Evolutionary conservation across 2,113 vertebrate species (phyloP).

Genomic region (Cardinalis cardinalis): DNA sequence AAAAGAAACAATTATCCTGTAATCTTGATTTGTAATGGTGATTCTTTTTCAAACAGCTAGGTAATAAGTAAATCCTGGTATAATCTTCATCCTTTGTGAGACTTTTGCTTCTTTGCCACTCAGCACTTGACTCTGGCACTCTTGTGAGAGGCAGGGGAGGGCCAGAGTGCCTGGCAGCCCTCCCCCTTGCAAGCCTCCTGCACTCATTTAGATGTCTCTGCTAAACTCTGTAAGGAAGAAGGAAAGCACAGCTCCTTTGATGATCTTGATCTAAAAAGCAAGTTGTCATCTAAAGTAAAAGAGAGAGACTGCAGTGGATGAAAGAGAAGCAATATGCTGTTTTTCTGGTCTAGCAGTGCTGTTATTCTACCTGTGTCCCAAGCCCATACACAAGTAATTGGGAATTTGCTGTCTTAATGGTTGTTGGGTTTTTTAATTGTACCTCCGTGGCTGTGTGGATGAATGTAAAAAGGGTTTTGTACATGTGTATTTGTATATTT

Average conservation of each 20-base stretch:
- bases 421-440: background rate
- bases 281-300: constrained; percentile 7
- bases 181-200: background rate
- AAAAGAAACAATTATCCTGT: background rate
- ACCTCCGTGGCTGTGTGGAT: background rate
- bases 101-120: background rate
- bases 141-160: background rate
- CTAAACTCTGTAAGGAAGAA: background rate
- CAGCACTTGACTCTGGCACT: background rate
- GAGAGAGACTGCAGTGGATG: background rate
- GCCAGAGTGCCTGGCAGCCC: background rate
- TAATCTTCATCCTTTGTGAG: background rate
- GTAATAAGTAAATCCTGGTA: background rate
- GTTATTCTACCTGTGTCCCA: constrained; percentile 6
- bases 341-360: constrained; percentile 6
- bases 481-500: background rate
- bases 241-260: background rate
- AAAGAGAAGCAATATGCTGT: constrained; percentile 23
- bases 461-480: background rate
- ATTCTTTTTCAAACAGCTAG: background rate
- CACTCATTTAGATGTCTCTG: background rate
- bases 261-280: constrained; percentile 15
- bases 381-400: constrained; percentile 21
- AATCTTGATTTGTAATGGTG: background rate
- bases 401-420: constrained; percentile 25